Conservation (phyloP, 1,140 invertebrate genomes). For the Steinernema khuongi region DNA sequence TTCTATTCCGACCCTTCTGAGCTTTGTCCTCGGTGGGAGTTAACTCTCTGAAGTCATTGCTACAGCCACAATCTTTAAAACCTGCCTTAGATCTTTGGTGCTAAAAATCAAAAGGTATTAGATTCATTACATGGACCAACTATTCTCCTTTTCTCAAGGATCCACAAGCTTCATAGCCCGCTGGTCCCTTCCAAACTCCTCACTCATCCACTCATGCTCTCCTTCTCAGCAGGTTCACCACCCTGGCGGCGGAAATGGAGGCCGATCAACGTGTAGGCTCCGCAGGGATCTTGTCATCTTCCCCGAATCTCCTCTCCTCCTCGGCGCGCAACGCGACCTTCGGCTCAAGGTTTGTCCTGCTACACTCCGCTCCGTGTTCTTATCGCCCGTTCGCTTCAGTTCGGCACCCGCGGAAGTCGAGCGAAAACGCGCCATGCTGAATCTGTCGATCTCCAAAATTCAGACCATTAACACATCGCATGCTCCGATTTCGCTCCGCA, state of each 20-base stretch:
- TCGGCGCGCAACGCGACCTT: constrained; percentile 14
- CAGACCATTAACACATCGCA: constrained; percentile 22
- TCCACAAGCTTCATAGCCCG: too few relatives aligned
- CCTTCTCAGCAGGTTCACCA: constrained; percentile 4
- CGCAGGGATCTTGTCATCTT: constrained; percentile 10
- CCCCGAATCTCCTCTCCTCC: constrained; percentile 7
- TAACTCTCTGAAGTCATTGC: too few relatives aligned
- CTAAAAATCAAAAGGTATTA: too few relatives aligned
- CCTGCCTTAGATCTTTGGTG: too few relatives aligned
- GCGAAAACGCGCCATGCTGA: constrained; percentile 15
- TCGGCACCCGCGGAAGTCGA: constrained; percentile 15
- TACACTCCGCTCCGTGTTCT: not conserved
- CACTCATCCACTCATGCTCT: too few relatives aligned
- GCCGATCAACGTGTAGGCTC: not conserved
- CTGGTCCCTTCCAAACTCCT: too few relatives aligned
- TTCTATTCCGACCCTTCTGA: too few relatives aligned
- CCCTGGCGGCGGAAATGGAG: constrained; percentile 19
- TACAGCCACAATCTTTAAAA: too few relatives aligned
- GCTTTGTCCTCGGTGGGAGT: too few relatives aligned
- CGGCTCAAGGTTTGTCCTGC: constrained; percentile 16
- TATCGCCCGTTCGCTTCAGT: constrained; percentile 4
- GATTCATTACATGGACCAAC: too few relatives aligned
- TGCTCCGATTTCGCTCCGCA: constrained; percentile 20
- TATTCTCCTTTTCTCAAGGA: too few relatives aligned
- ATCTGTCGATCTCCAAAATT: constrained; percentile 23